phyloP scores from a whole-genome alignment of 2,888 invertebrate genomes.

The Polyommatus icarus region DNA sequence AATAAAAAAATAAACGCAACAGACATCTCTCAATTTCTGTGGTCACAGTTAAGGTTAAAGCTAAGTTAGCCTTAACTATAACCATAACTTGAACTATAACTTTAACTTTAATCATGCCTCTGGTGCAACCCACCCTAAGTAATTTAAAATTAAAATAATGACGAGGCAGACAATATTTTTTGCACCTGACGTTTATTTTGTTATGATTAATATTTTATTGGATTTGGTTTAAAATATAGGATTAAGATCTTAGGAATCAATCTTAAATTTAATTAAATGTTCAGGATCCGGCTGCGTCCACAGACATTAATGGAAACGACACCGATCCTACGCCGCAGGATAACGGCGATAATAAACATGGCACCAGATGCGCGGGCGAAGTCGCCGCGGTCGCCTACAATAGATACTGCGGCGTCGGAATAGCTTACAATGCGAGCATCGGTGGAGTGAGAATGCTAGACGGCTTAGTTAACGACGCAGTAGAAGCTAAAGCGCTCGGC shows the following conservation, averaged over 20 bases:
- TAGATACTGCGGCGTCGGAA: constrained; percentile 97
- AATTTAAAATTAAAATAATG: no score
- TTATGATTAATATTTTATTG: background rate
- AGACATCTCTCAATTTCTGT: no score
- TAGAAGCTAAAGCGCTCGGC: constrained; percentile 95
- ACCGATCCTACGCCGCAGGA: constrained; percentile 98
- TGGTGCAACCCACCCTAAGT: no score
- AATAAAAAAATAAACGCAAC: no score
- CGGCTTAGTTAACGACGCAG: constrained; percentile 97
- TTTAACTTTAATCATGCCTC: no score
- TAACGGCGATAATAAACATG: constrained; percentile 99
- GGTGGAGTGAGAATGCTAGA: constrained; percentile 98
- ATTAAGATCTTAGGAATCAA: constrained; percentile 35
- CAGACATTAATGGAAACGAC: constrained; percentile 98
- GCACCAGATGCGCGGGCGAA: constrained; percentile 98
- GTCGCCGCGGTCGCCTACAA: constrained; percentile 98
- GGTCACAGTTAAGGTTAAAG: no score
- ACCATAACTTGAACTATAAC: no score
- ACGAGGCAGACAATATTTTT: no score
- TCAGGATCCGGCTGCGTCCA: constrained; percentile 95
- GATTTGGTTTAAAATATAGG: background rate
- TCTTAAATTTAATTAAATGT: constrained; percentile 50
- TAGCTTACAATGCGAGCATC: constrained; percentile 97
- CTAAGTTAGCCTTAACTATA: no score
- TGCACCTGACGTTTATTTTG: background rate